A percentile compares a stretch with the other conserved stretches of the same genome.
phyloP scores from a whole-genome alignment of 2,113 vertebrate species.

The Tiliqua scincoides region DNA sequence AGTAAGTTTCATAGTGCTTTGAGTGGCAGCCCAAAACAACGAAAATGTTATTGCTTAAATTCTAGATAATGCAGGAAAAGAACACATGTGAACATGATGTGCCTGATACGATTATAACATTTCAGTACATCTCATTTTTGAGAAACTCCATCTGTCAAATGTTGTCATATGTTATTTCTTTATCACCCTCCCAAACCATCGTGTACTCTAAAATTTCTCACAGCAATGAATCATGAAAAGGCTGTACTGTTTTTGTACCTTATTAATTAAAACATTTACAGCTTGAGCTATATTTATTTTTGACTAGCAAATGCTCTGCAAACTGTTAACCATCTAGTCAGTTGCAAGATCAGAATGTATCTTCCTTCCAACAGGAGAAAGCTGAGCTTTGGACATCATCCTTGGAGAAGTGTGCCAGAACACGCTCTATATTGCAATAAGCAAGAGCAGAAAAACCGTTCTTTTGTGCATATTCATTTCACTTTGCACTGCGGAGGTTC shows the following conservation, averaged over 20 bases:
- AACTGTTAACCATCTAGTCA: slow-evolving; percentile 34
- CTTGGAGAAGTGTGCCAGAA: background rate
- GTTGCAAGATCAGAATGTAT: slow-evolving; percentile 36
- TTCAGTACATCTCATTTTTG: background rate
- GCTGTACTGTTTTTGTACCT: slow-evolving; percentile 21
- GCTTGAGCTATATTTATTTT: slow-evolving; percentile 38
- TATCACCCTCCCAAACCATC: slow-evolving; percentile 28
- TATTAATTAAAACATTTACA: slow-evolving; percentile 30
- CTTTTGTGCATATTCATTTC: background rate
- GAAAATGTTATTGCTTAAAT: slow-evolving; percentile 50
- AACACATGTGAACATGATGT: slow-evolving; percentile 33
- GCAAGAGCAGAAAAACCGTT: background rate
- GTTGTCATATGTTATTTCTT: slow-evolving; percentile 26
- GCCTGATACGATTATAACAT: slow-evolving; percentile 42
- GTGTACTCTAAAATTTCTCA: slow-evolving; percentile 23
- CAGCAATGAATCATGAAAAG: slow-evolving; percentile 33
- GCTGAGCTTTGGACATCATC: background rate
- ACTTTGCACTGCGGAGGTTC: background rate
- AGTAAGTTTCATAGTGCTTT: background rate
- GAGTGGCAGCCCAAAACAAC: background rate
- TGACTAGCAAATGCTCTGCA: slow-evolving; percentile 28
- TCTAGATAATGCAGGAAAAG: slow-evolving; percentile 3
- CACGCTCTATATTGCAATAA: background rate
- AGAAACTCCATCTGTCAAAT: slow-evolving; percentile 52
- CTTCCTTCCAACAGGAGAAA: slow-evolving; percentile 26